Conservation (phyloP, 2,888 invertebrate species). For the Myopa testacea region DNA sequence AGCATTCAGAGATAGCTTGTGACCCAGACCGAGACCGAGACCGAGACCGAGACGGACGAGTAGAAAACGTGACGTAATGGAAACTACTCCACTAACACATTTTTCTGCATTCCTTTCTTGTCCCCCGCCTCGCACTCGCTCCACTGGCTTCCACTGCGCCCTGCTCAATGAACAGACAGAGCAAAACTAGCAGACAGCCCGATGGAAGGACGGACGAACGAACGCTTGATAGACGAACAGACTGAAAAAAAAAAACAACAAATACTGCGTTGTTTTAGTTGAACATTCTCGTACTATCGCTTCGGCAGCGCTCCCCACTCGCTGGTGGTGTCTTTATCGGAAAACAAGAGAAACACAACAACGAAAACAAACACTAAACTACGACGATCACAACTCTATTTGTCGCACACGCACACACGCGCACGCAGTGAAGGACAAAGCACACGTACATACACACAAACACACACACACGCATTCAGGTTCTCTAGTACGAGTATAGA, state of each 20-base stretch:
- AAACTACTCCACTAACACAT: constrained; percentile 69
- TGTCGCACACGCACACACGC: constrained; percentile 9
- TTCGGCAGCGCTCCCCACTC: constrained; percentile 11
- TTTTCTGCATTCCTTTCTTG: constrained; percentile 66
- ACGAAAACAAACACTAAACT: constrained; percentile 19
- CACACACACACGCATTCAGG: background rate
- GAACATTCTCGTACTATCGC: constrained; percentile 24
- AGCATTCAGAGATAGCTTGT: constrained; percentile 44
- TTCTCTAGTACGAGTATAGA: background rate
- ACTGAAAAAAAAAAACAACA: background rate
- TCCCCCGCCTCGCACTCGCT: constrained; percentile 37
- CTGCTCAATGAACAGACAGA: constrained; percentile 41
- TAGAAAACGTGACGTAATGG: constrained; percentile 66
- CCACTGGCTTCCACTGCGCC: constrained; percentile 2
- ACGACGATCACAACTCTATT: constrained; percentile 31
- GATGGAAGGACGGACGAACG: constrained; percentile 12
- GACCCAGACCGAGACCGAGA: constrained; percentile 53
- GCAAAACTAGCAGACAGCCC: constrained; percentile 42
- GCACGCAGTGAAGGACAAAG: background rate
- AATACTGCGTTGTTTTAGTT: constrained; percentile 14
- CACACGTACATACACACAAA: background rate
- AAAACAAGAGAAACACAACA: constrained; percentile 17
- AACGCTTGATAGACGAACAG: background rate
- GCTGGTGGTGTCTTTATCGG: constrained; percentile 19
- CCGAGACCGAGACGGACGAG: constrained; percentile 49